Evolutionary conservation across 2,797 vertebrate species (phyloP), one percentile per base, ranked within the genome.

Genomic region (Schizothorax lantsangensis): DNA sequence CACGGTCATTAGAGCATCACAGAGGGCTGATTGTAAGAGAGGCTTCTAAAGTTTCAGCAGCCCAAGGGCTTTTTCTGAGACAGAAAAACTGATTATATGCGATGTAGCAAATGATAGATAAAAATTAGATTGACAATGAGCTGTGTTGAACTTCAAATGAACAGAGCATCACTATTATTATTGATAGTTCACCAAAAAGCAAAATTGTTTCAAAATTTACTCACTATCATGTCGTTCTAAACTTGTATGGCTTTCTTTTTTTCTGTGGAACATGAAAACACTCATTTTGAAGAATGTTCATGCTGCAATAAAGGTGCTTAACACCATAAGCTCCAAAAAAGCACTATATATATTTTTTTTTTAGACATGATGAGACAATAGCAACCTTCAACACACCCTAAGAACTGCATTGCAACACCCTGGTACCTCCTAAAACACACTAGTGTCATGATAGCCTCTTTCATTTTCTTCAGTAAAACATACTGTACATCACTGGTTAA

Each of bases 21-120:
- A 86, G 84, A 74, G 69, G 45, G 45, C 71, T 86, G 85, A 86
- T 86, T 86, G 85, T 86, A 68, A 66, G 69, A 54, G 33, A 62
- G n/a, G 69, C 79, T 52, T 81, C 85, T 86, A 81, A 86, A 6
- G 45, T 86, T 86, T 81, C 69, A 6, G 0, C 23, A 66, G 57
- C 84, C 84, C 30, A 14, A 68, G 59, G 84, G 43, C 84, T 57
- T 89, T 11, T 89, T 19, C 83, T n/a, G 54, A 45, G 12, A 81
- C 45, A 17, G 57, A 68, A 75, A 68, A 79, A 40, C 23, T 17
- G 30, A 75, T 64, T 81, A 81, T 72, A 11, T 21, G 40, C 2
- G 26, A 80, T 85, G 62, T 23, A 30, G 73, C 33, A 17, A 52
- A 78, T 66, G 47, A 68, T 68, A 54, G 68, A 43, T 57, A 19